Evolutionary conservation across 2,888 invertebrate species (phyloP), one percentile per base, ranked within the genome.

Genomic region (Plutella xylostella): DNA sequence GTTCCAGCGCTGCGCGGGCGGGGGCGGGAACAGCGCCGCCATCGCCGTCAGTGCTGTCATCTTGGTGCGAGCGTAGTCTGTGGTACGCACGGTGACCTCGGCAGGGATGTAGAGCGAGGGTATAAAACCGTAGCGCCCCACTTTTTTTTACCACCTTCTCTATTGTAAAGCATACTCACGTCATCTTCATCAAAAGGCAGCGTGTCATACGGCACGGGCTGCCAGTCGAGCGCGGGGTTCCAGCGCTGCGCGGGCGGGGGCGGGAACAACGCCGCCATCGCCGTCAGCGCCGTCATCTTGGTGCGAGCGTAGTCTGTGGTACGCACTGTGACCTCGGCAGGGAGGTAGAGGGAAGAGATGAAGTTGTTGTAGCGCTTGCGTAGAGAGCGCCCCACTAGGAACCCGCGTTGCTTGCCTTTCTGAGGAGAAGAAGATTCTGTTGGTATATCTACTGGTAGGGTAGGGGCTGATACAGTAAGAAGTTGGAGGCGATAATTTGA

Each of bases 291-390:
- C 3, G 91, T 90, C 87, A 91, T 91, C 69, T 92, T 87, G 0
- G 93, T 92, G 40, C 92, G 82, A 43, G 90, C 89, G 59, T 84
- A 89, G 61, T 90, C 88, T 0, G 92, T 91, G 28, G 90, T 90
- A 19, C 86, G 72, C 38, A 86, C 72, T 11, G 57, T 53, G 6
- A 86, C 66, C 61, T 89, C 79, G 30, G 79, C 74, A 11, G 80
- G 70, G 1, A 73, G 56, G 56, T 87, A 88, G 12, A 80, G 51
- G 1, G 56, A 56, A 0, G 79, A 85, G 30, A 88, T 59, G 21
- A 85, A 70, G 0, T 63, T 56, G n/a, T 70, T 64, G 54, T 87
- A 88, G 11, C 65, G 67, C 6, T 63, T 51, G 43, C 85, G 73
- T 5, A 88, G 55, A 49, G 77, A 77, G 47, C 69, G 63, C 1